Evolutionary conservation across 1,140 invertebrate genomes (phyloP).

Genomic region (Pectinophora gossypiella): DNA sequence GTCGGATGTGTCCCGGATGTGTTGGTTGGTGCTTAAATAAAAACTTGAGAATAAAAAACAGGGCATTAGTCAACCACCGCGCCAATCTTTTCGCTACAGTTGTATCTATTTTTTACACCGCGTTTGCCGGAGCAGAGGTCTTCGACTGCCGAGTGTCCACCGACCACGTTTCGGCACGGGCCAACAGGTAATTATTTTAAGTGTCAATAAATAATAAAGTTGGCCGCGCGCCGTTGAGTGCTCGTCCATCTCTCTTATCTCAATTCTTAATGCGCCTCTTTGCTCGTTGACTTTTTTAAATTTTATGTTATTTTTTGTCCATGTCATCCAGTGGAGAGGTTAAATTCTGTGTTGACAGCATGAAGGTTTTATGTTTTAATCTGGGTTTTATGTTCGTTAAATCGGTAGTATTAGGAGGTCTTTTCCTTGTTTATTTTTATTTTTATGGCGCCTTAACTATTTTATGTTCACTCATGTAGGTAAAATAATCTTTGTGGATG

Average conservation of each 20-base stretch:
- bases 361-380: slow-evolving; percentile 71
- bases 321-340: slow-evolving; percentile 50
- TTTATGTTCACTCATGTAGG: slow-evolving; percentile 32
- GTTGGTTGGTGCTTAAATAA: too few relatives aligned
- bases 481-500: slow-evolving; percentile 21
- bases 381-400: slow-evolving; percentile 48
- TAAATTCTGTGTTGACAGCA: slow-evolving; percentile 69
- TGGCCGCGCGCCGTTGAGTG: slow-evolving; percentile 58
- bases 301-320: slow-evolving; percentile 48
- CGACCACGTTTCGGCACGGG: slow-evolving; percentile 55
- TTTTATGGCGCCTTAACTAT: slow-evolving; percentile 35
- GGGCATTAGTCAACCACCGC: too few relatives aligned
- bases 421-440: slow-evolving; percentile 27
- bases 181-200: slow-evolving; percentile 70
- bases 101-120: neutral
- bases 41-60: too few relatives aligned
- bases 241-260: slow-evolving; percentile 70
- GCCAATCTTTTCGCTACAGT: too few relatives aligned
- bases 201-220: slow-evolving; percentile 75
- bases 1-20: too few relatives aligned
- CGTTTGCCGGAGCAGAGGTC: neutral
- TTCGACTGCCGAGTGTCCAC: slow-evolving; percentile 3
- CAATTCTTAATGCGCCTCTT: slow-evolving; percentile 73
- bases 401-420: slow-evolving; percentile 40
- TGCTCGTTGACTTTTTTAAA: slow-evolving; percentile 50